These are phyloP conservation scores for Meandrusa payeni DNA, from an alignment of 2,888 invertebrate genomes.

Conservation along the genomic window DNA sequence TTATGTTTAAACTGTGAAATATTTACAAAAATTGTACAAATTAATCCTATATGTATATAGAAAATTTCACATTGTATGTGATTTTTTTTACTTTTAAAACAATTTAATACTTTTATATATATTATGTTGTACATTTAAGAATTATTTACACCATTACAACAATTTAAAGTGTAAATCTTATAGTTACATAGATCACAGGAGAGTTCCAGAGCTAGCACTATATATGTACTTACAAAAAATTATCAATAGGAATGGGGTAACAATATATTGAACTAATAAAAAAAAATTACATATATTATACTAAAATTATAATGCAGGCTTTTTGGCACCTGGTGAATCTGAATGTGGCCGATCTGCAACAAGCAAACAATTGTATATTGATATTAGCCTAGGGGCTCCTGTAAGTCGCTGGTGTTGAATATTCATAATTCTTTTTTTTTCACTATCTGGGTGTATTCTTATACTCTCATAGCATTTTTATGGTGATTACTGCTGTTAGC, in stretches of 20 bases:
- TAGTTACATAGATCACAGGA: conserved; percentile 75
- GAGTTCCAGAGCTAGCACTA: conserved; percentile 73
- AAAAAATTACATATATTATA: conserved; percentile 38
- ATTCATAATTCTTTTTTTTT: too few species aligned
- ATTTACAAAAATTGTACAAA: conserved; percentile 27
- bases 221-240: conserved; percentile 36
- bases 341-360: conserved; percentile 72
- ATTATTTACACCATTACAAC: conserved; percentile 15
- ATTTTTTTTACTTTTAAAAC: conserved; percentile 23
- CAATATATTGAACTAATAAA: conserved; percentile 52
- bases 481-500: too few species aligned
- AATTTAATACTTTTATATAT: conserved; percentile 26
- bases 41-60: conserved; percentile 7
- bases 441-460: too few species aligned
- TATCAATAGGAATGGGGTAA: conserved; percentile 50
- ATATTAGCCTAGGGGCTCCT: too few species aligned
- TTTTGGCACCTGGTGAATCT: conserved; percentile 75
- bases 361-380: too few species aligned
- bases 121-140: conserved; percentile 20
- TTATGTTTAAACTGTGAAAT: conserved; percentile 12
- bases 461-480: too few species aligned
- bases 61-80: conserved; percentile 44
- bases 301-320: conserved; percentile 73
- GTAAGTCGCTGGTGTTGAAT: too few species aligned
- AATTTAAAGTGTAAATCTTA: conserved; percentile 39